Conservation (phyloP, 2,113 vertebrate genomes). For the Saimiri boliviensis region DNA sequence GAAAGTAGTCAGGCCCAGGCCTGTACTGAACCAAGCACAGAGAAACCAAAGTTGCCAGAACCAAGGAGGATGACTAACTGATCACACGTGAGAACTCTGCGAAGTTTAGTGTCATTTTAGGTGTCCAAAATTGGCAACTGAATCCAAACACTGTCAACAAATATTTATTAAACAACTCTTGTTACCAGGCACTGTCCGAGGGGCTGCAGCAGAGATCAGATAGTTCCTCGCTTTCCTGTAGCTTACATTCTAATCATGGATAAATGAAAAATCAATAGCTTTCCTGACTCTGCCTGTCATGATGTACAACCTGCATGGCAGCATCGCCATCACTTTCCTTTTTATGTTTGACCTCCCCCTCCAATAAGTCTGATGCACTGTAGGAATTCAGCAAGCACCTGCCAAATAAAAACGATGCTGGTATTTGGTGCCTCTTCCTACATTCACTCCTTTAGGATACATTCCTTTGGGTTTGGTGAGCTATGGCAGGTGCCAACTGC, state of each 20-base stretch:
- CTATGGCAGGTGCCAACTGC: neutral
- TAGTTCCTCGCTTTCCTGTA: neutral
- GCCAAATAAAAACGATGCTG: neutral
- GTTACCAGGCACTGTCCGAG: neutral
- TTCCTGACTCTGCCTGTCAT: neutral
- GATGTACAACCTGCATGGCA: neutral
- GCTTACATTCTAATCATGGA: neutral
- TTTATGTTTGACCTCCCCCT: neutral
- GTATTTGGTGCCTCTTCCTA: neutral
- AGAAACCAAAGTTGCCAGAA: neutral
- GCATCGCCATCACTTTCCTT: neutral
- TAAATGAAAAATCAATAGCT: neutral
- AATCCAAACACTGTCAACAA: neutral
- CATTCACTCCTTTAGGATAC: neutral
- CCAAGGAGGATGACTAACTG: neutral
- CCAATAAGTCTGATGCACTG: neutral
- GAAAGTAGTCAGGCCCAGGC: neutral
- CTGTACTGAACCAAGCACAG: neutral
- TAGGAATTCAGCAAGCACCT: neutral
- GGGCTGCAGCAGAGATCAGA: neutral
- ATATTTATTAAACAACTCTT: slow-evolving; percentile 2
- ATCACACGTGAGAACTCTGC: neutral
- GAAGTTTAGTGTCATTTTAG: neutral
- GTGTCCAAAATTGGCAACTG: neutral
- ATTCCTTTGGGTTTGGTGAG: neutral